Percentiles rank a stretch among this genome's conserved stretches.
phyloP scores from a whole-genome alignment of 2,797 vertebrate species.

The Cossypha polioptera region DNA sequence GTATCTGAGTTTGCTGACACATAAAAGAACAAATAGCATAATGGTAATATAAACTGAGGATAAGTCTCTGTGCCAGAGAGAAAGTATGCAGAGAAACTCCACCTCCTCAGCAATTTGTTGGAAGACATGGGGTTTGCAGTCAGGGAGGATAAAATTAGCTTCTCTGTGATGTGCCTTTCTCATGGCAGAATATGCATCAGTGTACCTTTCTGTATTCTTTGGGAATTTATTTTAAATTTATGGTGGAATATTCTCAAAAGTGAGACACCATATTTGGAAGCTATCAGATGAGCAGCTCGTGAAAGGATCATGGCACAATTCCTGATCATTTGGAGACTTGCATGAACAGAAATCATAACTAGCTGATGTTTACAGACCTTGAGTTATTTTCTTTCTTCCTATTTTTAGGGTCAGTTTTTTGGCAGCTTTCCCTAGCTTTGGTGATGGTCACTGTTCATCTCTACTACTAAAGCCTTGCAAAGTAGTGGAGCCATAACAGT shows the following conservation, averaged over 20 bases:
- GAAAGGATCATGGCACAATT: neutral
- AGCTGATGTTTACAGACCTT: neutral
- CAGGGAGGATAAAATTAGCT: conserved; percentile 52
- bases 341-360: neutral
- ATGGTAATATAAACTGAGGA: neutral
- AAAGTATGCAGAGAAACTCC: conserved; percentile 41
- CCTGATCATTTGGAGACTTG: neutral
- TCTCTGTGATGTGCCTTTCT: neutral
- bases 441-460: neutral
- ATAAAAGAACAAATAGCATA: neutral
- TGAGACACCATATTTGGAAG: neutral
- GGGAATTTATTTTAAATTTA: neutral
- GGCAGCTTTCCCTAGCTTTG: conserved; percentile 3
- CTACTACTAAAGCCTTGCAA: neutral
- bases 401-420: conserved; percentile 46
- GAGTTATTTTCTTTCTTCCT: conserved; percentile 41
- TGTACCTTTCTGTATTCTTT: conserved; percentile 5
- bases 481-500: neutral
- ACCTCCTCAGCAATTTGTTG: conserved; percentile 32
- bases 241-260: neutral
- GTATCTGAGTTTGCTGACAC: conserved; percentile 3
- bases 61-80: neutral
- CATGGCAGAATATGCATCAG: neutral
- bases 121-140: conserved; percentile 24
- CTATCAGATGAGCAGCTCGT: neutral